Evolutionary conservation across 2,888 invertebrate genomes (phyloP).

Genomic region (Epirrhoe tristata): DNA sequence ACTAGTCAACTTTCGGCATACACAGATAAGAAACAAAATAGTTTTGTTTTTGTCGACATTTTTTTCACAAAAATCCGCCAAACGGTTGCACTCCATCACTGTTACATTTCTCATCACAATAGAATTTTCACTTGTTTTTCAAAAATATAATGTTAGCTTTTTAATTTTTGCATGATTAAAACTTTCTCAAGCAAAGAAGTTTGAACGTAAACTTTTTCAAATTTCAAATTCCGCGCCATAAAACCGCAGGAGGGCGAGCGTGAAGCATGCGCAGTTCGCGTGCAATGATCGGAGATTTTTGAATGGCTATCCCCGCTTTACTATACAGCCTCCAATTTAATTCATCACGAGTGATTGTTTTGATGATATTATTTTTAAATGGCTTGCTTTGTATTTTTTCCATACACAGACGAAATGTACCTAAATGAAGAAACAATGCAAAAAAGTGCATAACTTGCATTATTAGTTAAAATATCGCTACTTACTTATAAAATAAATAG

Average conservation of each 20-base stretch:
- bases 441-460: not conserved
- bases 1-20: constrained; percentile 59
- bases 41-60: constrained; percentile 46
- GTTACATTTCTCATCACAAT: constrained; percentile 13
- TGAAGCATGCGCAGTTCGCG: constrained; percentile 69
- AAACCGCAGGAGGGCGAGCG: constrained; percentile 70
- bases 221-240: constrained; percentile 59
- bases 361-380: constrained; percentile 31
- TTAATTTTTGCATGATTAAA: not conserved
- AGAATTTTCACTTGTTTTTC: constrained; percentile 5
- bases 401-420: not conserved
- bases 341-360: constrained; percentile 57
- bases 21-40: constrained; percentile 53
- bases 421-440: not conserved
- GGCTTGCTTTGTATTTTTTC: not conserved
- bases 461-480: no score
- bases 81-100: constrained; percentile 50
- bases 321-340: constrained; percentile 59
- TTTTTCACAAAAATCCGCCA: constrained; percentile 35
- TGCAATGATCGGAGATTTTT: constrained; percentile 70
- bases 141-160: not conserved
- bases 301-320: constrained; percentile 59
- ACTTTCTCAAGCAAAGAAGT: constrained; percentile 3
- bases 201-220: constrained; percentile 11
- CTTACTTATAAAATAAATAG: no score